These are phyloP conservation scores for Oreamnos americanus DNA, from an alignment of 2,113 vertebrate species.

Conservation along the genomic window DNA sequence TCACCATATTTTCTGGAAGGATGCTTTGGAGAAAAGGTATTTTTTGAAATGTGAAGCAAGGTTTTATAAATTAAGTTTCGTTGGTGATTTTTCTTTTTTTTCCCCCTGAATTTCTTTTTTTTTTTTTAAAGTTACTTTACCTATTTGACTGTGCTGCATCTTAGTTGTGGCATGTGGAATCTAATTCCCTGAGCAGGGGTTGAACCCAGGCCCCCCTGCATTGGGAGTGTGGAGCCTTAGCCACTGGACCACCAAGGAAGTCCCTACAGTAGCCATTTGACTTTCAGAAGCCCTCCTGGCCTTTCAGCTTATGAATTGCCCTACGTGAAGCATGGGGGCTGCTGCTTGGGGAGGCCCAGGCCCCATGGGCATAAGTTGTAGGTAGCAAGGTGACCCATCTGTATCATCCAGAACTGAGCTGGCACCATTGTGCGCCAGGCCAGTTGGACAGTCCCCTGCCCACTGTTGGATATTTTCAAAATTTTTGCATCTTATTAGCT, in stretches of 20 bases:
- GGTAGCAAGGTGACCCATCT: background rate
- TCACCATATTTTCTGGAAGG: background rate
- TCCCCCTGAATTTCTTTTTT: background rate
- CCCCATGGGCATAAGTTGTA: background rate
- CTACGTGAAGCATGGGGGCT: background rate
- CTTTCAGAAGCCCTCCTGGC: background rate
- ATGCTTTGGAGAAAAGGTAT: constrained; percentile 3
- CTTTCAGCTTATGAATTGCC: background rate
- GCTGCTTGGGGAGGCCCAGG: background rate
- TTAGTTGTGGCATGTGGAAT: background rate
- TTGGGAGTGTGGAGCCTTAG: background rate
- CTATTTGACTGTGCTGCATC: background rate
- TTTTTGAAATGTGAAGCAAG: background rate
- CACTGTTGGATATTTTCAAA: background rate
- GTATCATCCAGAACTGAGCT: background rate
- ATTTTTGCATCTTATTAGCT: background rate
- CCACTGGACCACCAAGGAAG: background rate
- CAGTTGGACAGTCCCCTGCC: background rate
- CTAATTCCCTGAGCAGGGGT: background rate
- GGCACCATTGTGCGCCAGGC: background rate
- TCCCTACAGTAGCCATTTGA: background rate
- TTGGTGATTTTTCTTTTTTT: background rate
- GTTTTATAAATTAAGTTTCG: background rate
- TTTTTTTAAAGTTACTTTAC: background rate
- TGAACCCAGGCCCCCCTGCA: background rate